phyloP scores from a whole-genome alignment of 2,888 invertebrate species.

The Apocheima hispidaria region DNA sequence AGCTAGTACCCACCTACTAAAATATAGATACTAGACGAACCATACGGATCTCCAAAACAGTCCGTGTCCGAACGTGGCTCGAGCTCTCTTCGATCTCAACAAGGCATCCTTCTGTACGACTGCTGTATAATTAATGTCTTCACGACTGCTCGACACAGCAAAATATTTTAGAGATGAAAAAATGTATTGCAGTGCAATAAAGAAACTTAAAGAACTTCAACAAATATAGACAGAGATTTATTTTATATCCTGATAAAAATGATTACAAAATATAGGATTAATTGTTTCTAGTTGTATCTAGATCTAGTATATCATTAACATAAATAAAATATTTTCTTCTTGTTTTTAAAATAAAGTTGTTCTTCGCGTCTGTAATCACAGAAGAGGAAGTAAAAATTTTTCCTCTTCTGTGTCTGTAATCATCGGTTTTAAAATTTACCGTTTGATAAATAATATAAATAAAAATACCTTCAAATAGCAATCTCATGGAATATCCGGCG shows the following conservation, averaged over 20 bases:
- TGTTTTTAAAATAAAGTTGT: constrained; percentile 2
- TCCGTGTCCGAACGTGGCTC: constrained; percentile 16
- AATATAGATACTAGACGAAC: no score
- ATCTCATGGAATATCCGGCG: no score
- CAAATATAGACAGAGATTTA: constrained; percentile 13
- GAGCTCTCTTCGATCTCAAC: constrained; percentile 38
- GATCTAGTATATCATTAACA: constrained; percentile 11
- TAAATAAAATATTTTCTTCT: constrained; percentile 4
- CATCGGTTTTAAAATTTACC: neutral
- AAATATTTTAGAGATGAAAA: neutral
- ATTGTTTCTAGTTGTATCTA: no score
- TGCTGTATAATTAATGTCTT: constrained; percentile 62
- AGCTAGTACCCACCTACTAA: no score
- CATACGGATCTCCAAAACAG: constrained; percentile 35
- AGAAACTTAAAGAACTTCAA: constrained; percentile 5
- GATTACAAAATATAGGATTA: constrained; percentile 7
- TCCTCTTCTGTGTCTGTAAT: no score
- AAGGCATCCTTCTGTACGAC: constrained; percentile 33
- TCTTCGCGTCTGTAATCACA: constrained; percentile 3
- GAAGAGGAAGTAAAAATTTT: no score
- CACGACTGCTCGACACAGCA: constrained; percentile 46
- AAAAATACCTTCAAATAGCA: no score
- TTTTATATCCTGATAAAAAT: constrained; percentile 10
- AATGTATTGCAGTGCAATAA: constrained; percentile 7
- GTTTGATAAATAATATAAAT: no score